These are phyloP conservation scores for Penaeus japonicus DNA, from an alignment of 1,140 invertebrate genomes.

Conservation along the genomic window DNA sequence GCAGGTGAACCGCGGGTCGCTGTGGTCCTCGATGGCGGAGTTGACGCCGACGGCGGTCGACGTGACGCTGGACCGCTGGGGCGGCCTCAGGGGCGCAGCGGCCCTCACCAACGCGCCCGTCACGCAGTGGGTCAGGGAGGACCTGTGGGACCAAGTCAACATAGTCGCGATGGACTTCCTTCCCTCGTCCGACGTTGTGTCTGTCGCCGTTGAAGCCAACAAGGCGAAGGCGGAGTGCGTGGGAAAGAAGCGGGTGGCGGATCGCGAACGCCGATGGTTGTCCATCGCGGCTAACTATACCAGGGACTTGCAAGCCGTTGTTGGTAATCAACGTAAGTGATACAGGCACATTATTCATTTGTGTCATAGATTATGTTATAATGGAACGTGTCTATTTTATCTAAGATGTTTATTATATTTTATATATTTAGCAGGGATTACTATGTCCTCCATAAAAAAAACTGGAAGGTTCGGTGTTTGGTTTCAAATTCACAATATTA, in stretches of 20 bases:
- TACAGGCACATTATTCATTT: not conserved
- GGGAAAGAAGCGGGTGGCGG: conserved; percentile 66
- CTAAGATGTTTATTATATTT: too few relatives aligned
- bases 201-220: conserved; percentile 70
- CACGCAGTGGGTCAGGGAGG: conserved; percentile 68
- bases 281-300: too few relatives aligned
- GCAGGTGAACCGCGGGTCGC: conserved; percentile 22
- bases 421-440: too few relatives aligned
- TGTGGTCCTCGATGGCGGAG: conserved; percentile 73
- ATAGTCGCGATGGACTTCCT: conserved; percentile 73
- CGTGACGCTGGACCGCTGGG: conserved; percentile 67
- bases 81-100: conserved; percentile 67
- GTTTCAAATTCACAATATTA: not conserved
- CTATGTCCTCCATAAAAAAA: too few relatives aligned
- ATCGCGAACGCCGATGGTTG: conserved; percentile 45
- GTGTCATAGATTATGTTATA: too few relatives aligned
- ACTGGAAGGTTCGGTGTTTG: too few relatives aligned
- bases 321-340: not conserved
- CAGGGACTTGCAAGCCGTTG: too few relatives aligned
- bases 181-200: conserved; percentile 69
- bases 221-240: conserved; percentile 63
- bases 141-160: conserved; percentile 69
- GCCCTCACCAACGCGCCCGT: conserved; percentile 69
- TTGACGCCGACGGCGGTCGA: conserved; percentile 70
- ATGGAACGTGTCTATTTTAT: too few relatives aligned